Evolutionary conservation across 2,888 invertebrate species (phyloP), one percentile per base, ranked within the genome.

Genomic region (Griposia aprilina): DNA sequence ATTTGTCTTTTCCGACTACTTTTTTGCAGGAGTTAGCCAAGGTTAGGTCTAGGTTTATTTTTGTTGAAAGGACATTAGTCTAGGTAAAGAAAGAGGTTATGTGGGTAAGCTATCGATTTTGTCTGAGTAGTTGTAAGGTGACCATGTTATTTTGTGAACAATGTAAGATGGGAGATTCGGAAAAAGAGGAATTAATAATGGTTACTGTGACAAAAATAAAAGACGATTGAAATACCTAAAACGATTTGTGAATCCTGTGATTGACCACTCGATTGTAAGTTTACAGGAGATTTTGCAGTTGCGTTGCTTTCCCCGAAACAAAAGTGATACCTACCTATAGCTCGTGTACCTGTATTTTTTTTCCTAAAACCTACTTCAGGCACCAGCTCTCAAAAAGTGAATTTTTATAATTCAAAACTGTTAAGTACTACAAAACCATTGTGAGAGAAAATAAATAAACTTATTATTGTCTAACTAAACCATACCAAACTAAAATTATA

Each of bases 1-100:
- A 92, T 92, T 83, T 87, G 84, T 84, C 85, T 85, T 81, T 72
- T 60, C 65, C 20, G 57, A 78, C 62, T 77, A n/a, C 45, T 82
- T 87, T 88, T 87, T 88, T 83, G 71, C 66, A 50, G 50, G 57
- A 80, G 68, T 76, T 66, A 76, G 74, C 78, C 66, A 86, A 76
- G 72, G 77, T 76, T 86, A 70, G 82, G 65, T 82, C 60, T 86
- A 11, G 74, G 78, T 77, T 75, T 80, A 79, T 79, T 85, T 89
- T 70, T 74, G 52, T 65, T 70, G 60, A 59, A 60, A 63, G 57
- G 30, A 66, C 74, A 77, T 86, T 80, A 70, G 63, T 76, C 57
- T 75, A 36, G 68, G 75, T 78, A 66, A 50, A 75, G 57, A 63
- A 62, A 72, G 15, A 62, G 50, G 65, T 85, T 72, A 78, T 81